Evolutionary conservation across 2,113 vertebrate species (phyloP).

Genomic region (Shinisaurus crocodilurus): DNA sequence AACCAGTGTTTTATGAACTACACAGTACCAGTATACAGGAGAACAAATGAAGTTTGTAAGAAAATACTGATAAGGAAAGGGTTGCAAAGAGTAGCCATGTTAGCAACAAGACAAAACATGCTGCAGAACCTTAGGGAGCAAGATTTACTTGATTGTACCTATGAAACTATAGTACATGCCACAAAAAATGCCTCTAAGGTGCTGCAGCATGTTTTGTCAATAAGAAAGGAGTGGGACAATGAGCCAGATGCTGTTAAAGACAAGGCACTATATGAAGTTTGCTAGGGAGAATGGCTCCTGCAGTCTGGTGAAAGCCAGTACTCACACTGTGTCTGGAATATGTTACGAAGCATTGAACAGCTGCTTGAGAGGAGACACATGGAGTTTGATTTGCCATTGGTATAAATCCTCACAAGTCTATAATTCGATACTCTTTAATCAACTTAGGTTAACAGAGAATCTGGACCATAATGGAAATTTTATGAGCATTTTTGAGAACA

Average conservation of each 20-base stretch:
- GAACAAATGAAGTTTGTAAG: not conserved
- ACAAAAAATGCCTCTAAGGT: not conserved
- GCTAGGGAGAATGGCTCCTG: not conserved
- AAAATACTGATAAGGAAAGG: not conserved
- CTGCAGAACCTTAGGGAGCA: not conserved
- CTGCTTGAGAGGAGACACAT: slow-evolving; percentile 6
- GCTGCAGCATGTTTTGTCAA: not conserved
- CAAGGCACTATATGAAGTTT: not conserved
- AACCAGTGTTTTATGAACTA: not conserved
- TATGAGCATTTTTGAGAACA: slow-evolving; percentile 11
- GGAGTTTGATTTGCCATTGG: not conserved
- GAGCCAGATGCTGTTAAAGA: not conserved
- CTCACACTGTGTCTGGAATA: not conserved
- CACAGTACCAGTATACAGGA: accelerated
- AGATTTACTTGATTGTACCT: not conserved
- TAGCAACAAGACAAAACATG: not conserved
- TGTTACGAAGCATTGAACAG: not conserved
- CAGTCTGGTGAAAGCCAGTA: not conserved
- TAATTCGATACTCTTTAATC: slow-evolving; percentile 12
- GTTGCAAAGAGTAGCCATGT: not conserved
- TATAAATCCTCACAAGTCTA: not conserved
- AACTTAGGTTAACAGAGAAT: slow-evolving; percentile 18
- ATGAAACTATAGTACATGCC: not conserved
- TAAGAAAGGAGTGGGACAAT: not conserved
- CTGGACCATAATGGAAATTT: not conserved